Evolutionary conservation across 2,797 vertebrate genomes (phyloP).

Genomic region (Hydrophis major): DNA sequence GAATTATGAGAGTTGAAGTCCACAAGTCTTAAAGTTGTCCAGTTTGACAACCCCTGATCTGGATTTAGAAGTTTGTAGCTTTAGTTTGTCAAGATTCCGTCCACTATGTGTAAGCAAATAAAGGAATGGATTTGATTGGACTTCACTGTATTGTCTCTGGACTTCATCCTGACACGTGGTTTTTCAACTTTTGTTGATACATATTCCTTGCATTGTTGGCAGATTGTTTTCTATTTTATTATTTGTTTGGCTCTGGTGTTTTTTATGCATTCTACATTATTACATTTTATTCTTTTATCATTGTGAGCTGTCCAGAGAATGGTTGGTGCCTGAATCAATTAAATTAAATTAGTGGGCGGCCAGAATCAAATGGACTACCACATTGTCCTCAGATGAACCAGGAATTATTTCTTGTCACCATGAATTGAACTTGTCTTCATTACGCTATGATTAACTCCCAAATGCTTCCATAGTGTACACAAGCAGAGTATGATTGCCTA

Average conservation of each 20-base stretch:
- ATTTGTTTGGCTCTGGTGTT: neutral
- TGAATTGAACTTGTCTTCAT: neutral
- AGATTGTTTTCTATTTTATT: neutral
- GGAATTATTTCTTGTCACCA: neutral
- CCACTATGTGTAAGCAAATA: neutral
- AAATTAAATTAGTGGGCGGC: neutral
- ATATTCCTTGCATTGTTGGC: neutral
- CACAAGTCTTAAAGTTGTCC: too few relatives aligned
- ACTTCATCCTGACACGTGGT: neutral
- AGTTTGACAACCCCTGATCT: neutral
- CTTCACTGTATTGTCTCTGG: neutral
- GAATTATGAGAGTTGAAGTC: too few relatives aligned
- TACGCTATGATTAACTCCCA: neutral
- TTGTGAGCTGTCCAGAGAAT: neutral
- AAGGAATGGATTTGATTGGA: neutral
- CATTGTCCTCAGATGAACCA: neutral
- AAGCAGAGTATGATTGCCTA: neutral
- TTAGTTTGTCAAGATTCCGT: neutral
- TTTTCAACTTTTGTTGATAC: neutral
- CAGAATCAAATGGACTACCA: neutral
- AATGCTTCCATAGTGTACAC: neutral
- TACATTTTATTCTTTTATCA: neutral
- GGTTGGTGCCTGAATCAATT: neutral
- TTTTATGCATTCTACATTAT: neutral
- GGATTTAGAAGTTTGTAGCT: neutral